Evolutionary conservation across 2,888 invertebrate species (phyloP), one percentile per base, ranked within the genome.

Genomic region (Trilocha varians): DNA sequence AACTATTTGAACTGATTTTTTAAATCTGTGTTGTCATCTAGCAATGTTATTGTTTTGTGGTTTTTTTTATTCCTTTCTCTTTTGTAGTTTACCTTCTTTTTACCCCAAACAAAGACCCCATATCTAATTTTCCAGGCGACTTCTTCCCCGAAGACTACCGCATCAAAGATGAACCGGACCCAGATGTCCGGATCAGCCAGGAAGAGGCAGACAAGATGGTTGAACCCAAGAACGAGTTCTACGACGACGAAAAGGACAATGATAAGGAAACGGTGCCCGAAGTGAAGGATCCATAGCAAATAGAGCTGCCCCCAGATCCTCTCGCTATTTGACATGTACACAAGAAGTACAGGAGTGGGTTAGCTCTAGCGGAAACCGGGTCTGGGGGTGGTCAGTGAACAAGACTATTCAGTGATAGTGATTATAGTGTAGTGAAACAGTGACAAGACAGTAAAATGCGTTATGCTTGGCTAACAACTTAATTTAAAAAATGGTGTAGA

Each of bases 201-300:
- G 90, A 93, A 3, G 92, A 96, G 25, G 90, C 93, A 0, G 96
- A 96, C 65, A 93, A 92, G 65, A 88, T 91, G 63, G 89, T 96
- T 0, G 96, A 96, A 45, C 88, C 93, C 1, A 91, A 91, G 52
- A 96, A 94, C 67, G 97, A 97, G 73, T 97, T 94, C 83, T 97
- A 91, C 59, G 93, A 96, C 41, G 95, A 95, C 1, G 96, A 97
- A 40, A 94, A 94, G 53, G 96, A 96, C 75, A 93, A 96, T 57
- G 97, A 96, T 57, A 93, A 92, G 70, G 89, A 91, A 49, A 68
- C 77, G 1, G 78, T 87, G 17, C 49, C 60, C 0, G 83, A 87
- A 48, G 75, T 50, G 3, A 78, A 79, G 62, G 82, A 78, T 8
- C 68, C 79, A 72, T 82, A 79, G 79, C 79, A 76, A 85, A 66